phyloP scores from a whole-genome alignment of 2,113 vertebrate species.

The Orycteropus afer region DNA sequence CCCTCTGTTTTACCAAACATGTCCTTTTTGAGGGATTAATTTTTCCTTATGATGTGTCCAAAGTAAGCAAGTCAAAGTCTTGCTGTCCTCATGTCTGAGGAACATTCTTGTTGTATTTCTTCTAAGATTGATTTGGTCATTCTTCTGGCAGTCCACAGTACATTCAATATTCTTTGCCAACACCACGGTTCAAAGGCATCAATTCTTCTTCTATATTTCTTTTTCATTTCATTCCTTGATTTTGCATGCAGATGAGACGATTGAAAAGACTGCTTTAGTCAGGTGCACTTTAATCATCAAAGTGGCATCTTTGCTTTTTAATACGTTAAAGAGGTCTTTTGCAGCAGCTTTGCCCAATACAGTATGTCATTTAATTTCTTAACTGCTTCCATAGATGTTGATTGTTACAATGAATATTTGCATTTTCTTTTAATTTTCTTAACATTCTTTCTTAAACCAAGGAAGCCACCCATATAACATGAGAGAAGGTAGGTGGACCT shows the following conservation, averaged over 20 bases:
- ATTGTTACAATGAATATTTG: neutral
- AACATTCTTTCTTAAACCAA: neutral
- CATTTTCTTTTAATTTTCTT: neutral
- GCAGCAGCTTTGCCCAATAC: neutral
- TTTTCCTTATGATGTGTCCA: too few relatives aligned
- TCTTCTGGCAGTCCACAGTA: neutral
- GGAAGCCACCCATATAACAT: neutral
- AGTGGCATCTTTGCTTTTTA: neutral
- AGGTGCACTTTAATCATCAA: neutral
- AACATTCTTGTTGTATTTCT: too few relatives aligned
- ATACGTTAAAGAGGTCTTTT: neutral
- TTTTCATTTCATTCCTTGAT: neutral
- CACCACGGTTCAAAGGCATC: neutral
- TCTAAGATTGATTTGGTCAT: neutral
- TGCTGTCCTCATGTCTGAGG: too few relatives aligned
- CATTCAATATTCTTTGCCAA: neutral
- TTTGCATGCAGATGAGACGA: neutral
- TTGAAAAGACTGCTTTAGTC: neutral
- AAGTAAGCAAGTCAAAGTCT: too few relatives aligned
- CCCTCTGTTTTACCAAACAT: too few relatives aligned
- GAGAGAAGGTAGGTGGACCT: fast-evolving
- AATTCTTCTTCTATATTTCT: neutral
- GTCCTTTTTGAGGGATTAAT: too few relatives aligned
- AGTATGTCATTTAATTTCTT: neutral
- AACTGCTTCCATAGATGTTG: neutral